Percentiles rank a stretch among this genome's conserved stretches.
phyloP scores from a whole-genome alignment of 2,113 vertebrate species.

The Psettodes erumei region DNA sequence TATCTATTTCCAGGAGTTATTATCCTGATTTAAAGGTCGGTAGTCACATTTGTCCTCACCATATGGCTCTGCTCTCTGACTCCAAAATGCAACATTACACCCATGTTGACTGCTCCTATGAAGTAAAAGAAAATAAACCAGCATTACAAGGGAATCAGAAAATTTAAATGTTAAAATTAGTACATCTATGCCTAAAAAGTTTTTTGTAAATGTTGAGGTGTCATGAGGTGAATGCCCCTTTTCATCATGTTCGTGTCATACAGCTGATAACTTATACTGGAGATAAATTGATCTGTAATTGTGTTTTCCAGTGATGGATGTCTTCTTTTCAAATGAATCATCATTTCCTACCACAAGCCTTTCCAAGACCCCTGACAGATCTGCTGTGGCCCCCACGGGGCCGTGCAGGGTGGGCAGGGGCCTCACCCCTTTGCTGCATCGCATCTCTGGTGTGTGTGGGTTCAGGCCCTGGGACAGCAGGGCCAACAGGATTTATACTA shows the following conservation, averaged over 20 bases:
- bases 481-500: neutral
- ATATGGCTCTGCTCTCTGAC: too few relatives aligned
- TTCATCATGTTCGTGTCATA: neutral
- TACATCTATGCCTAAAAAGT: too few relatives aligned
- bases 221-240: neutral
- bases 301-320: neutral
- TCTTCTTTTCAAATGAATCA: neutral
- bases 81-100: too few relatives aligned
- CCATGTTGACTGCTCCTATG: too few relatives aligned
- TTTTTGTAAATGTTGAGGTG: too few relatives aligned
- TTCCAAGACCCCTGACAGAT: constrained; percentile 14
- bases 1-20: too few relatives aligned
- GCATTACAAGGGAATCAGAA: too few relatives aligned
- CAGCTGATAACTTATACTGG: neutral
- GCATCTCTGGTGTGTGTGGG: neutral
- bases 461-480: constrained; percentile 20
- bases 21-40: too few relatives aligned
- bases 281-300: neutral
- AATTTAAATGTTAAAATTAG: too few relatives aligned
- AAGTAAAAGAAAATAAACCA: too few relatives aligned
- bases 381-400: neutral
- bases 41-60: too few relatives aligned
- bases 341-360: neutral
- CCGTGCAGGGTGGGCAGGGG: neutral
- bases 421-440: neutral